Percentiles rank a stretch among this genome's conserved stretches.
phyloP scores from a whole-genome alignment of 2,888 invertebrate species.

The Tenthredo mesomela region DNA sequence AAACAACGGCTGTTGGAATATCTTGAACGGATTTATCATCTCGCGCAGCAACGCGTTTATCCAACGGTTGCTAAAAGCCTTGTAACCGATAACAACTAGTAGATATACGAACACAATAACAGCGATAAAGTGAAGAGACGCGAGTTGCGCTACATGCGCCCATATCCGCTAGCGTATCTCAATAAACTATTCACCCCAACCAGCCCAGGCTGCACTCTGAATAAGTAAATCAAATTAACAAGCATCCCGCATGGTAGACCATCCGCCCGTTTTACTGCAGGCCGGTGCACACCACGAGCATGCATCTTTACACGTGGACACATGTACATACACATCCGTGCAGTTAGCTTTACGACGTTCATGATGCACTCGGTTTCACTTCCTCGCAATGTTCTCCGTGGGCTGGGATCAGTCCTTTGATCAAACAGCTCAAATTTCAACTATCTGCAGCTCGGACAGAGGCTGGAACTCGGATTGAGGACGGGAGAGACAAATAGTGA shows the following conservation, averaged over 20 bases:
- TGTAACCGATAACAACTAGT: neutral
- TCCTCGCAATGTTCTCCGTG: neutral
- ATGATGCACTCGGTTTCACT: neutral
- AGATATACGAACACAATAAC: slow-evolving; percentile 19
- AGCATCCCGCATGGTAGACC: slow-evolving; percentile 38
- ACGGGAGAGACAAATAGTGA: slow-evolving; percentile 41
- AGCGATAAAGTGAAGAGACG: slow-evolving; percentile 4
- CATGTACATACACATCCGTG: neutral
- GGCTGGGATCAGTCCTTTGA: neutral
- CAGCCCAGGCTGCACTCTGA: slow-evolving; percentile 31
- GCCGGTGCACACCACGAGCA: neutral
- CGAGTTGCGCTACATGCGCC: neutral
- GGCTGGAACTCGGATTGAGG: slow-evolving; percentile 32
- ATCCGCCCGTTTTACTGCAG: slow-evolving; percentile 36
- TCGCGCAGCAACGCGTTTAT: neutral
- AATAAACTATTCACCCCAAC: slow-evolving; percentile 49
- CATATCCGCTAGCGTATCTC: slow-evolving; percentile 37
- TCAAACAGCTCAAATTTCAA: slow-evolving; percentile 16
- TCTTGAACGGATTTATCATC: neutral
- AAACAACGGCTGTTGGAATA: neutral
- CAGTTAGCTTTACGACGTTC: slow-evolving; percentile 31
- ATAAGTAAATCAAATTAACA: slow-evolving; percentile 51
- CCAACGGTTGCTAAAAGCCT: neutral
- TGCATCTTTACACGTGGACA: neutral
- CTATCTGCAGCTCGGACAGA: neutral